Evolutionary conservation across 2,113 vertebrate species (phyloP), one percentile per base, ranked within the genome.

Genomic region (Edolisoma coerulescens): DNA sequence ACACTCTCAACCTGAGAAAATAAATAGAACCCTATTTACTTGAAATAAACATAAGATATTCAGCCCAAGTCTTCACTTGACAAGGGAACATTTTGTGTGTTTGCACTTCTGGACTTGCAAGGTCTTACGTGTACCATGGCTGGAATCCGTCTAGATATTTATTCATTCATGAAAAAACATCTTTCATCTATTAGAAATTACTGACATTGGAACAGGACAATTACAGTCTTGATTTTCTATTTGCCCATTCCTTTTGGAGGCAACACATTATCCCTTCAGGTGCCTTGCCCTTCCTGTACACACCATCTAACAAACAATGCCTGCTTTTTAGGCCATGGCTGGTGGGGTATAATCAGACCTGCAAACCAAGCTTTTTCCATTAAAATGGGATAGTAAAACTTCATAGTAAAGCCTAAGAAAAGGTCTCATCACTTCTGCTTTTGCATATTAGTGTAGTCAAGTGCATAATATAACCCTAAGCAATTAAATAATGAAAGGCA

Each of bases 341-440:
- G 33, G 16, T 64, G 39, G 16, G 3, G 0, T 28, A 10, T 18
- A 44, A 23, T 6, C 13, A 59, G 17, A 77, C 67, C 2, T 41
- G 17, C 13, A 60, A 80, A 65, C 1, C 3, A 69, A 68, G 7
- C 27, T 47, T 90, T 21, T 54, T 49, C 16, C 10, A 32, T 37
- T 39, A 52, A 64, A 45, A 47, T 59, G 4, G 11, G 18, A 39
- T 65, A 41, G 22, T 37, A 33, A 61, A 35, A 9, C 19, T 60
- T 88, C 13, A 23, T 26, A 30, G 54, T 74, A n/a, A 9, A 75
- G 12, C 16, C 18, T 39, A n/a, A 71, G 44, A 47, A 69, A 30
- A 45, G 4, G 5, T 18, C 35, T 70, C 8, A 41, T 71, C 0
- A 0, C 7, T 49, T 87, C 5, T 3, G 0, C 16, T 52, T 28